A percentile compares a stretch with the other conserved stretches of the same genome.
Evolutionary conservation across 2,113 vertebrate genomes (phyloP).

Genomic region (Poecile atricapillus): DNA sequence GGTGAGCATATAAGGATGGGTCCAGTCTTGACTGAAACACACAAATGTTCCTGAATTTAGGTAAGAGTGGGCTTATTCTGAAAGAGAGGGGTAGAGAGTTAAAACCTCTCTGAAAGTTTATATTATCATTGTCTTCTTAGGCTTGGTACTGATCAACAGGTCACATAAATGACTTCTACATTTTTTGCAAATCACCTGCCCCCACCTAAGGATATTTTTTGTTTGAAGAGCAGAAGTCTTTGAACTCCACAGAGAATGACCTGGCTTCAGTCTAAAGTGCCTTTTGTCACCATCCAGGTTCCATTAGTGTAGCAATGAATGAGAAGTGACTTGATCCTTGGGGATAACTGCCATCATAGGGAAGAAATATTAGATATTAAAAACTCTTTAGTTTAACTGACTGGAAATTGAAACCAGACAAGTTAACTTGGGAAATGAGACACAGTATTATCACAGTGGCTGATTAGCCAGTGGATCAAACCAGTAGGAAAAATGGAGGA

Average conservation of each 20-base stretch:
- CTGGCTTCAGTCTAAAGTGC: not conserved
- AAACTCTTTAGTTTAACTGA: not conserved
- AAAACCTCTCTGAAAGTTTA: not conserved
- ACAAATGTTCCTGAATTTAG: not conserved
- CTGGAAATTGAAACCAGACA: slow-evolving; percentile 14
- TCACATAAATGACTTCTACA: not conserved
- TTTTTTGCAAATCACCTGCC: not conserved
- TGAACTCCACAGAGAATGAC: not conserved
- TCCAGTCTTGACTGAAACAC: not conserved
- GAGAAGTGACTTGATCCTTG: not conserved
- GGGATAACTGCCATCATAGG: not conserved
- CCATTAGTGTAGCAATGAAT: not conserved
- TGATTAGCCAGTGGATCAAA: not conserved
- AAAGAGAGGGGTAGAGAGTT: not conserved
- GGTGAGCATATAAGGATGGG: not conserved
- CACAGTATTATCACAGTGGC: not conserved
- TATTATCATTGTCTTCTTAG: not conserved
- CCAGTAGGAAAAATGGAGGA: not conserved
- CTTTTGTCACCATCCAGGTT: not conserved
- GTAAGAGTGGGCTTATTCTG: not conserved
- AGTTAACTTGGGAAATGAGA: not conserved
- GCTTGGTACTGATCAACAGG: not conserved
- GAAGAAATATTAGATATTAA: slow-evolving; percentile 23
- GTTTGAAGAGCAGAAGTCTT: not conserved
- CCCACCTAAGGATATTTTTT: not conserved